Base-by-base conservation (phyloP, 2,113 vertebrate species). In the Pseudonaja textilis region DNA sequence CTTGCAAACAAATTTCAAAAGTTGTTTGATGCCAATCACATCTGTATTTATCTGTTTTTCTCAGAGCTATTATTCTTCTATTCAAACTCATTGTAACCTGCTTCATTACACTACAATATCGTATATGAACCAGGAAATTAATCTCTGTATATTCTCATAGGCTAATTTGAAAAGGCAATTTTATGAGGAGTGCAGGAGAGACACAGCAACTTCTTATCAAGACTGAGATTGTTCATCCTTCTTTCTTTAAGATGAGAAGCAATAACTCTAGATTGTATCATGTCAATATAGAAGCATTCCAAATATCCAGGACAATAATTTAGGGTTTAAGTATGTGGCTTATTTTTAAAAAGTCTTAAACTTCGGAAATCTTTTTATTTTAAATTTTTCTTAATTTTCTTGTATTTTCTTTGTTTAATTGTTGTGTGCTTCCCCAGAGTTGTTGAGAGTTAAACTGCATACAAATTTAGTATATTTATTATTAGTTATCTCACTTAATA, bases 1-100 rank as follows among this genome's bases (percentile, higher is more conserved):
- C 86, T 29, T 89, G 25, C n/a, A 93, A 94, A 91, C 5, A 85
- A 69, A 3, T 54, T 90, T 93, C 89, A 90, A 94, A 94, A 93
- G 22, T 10, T 87, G 57, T 88, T 87, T 93, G 64, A 92, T 93
- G 95, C 85, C 29, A 94, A 93, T 87, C 0, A 93, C 92, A 39
- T 88, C 0, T 0, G 57, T 90, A 91, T 89, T 96, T 92, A 64
- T 92, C 42, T 91, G 91, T 89, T 81, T 0, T 90, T 3, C 34
- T 96, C 89, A 54, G 54, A 23, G 25, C 22, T 88, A 93, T 89
- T 93, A 47, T 85, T 86, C 42, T 5, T 18, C 14, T 91, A 1
- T 85, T 91, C 42, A 92, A 81, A 25, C 5, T 93, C 89, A 95
- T 29, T 91, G 93, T 91, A 91, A 94, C 10, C 7, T 91, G 89